These are phyloP conservation scores for Myoxocephalus aenaeus DNA, from an alignment of 2,797 vertebrate species.

Conservation along the genomic window DNA sequence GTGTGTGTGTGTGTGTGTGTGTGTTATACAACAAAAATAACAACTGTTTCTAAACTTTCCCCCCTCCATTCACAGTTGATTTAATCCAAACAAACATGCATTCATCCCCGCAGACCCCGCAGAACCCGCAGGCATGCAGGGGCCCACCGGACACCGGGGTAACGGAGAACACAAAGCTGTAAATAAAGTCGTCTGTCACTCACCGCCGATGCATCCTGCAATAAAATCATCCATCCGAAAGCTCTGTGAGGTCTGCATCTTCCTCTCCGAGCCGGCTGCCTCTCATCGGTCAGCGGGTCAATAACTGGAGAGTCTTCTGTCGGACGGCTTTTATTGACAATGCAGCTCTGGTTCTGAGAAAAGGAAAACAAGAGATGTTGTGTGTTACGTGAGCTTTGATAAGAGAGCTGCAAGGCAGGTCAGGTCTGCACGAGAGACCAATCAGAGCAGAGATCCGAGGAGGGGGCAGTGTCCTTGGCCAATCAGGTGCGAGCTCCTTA, in stretches of 20 bases:
- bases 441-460: background rate
- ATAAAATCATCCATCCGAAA: conserved; percentile 90
- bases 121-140: no score
- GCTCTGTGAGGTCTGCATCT: conserved; percentile 72
- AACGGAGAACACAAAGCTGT: background rate
- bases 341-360: fast-evolving
- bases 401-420: background rate
- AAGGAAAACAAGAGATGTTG: background rate
- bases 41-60: background rate
- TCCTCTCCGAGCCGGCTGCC: background rate
- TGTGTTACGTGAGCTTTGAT: background rate
- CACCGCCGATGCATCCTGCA: conserved; percentile 95
- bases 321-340: background rate
- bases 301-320: no score
- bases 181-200: conserved; percentile 27
- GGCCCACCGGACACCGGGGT: no score
- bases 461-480: background rate
- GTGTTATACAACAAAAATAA: background rate
- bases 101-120: background rate
- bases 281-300: conserved; percentile 7
- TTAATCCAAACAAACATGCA: background rate
- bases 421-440: conserved; percentile 25
- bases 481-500: conserved; percentile 32
- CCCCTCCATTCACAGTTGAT: background rate
- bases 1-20: background rate